A percentile compares a stretch with the other conserved stretches of the same genome.
Evolutionary conservation across 92 coral and sea anemone species (phyloP).

Genomic region (Siderastrea radians): DNA sequence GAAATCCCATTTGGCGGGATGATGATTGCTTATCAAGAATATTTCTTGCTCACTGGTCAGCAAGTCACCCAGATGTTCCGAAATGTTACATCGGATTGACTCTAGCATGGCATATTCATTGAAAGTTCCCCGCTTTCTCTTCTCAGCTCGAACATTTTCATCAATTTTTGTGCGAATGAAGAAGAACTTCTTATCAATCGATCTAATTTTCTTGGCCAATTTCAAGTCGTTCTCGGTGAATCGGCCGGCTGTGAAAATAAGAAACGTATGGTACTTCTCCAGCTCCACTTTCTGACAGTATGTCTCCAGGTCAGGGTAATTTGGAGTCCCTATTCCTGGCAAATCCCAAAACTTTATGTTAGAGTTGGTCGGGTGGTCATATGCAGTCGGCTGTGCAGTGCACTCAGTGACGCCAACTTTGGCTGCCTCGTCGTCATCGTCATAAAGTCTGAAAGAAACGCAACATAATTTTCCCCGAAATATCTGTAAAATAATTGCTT

Average conservation of each 20-base stretch:
- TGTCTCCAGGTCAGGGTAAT: constrained; percentile 48
- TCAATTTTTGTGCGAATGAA: constrained; percentile 56
- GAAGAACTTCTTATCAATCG: constrained; percentile 39
- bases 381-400: constrained; percentile 22
- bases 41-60: constrained; percentile 6
- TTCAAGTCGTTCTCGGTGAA: constrained; percentile 48
- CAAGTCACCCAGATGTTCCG: constrained; percentile 20
- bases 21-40: constrained; percentile 61
- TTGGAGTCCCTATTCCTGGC: constrained; percentile 65
- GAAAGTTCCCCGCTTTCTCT: constrained; percentile 30
- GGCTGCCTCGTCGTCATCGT: constrained; percentile 53
- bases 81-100: constrained; percentile 18
- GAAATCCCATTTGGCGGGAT: constrained; percentile 66
- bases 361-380: constrained; percentile 26
- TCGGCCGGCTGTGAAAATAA: constrained; percentile 41
- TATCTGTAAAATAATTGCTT: no score
- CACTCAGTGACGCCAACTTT: constrained; percentile 34
- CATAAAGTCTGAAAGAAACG: constrained; percentile 33
- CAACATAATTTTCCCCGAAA: neutral
- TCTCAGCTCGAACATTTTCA: constrained; percentile 22
- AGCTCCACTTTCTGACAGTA: constrained; percentile 22
- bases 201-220: constrained; percentile 36
- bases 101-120: constrained; percentile 40
- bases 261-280: constrained; percentile 55
- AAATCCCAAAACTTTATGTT: constrained; percentile 54